Percentiles rank a stretch among this genome's conserved stretches.
phyloP scores from a whole-genome alignment of 1,140 invertebrate genomes.

The Aphelinus atriplicis region DNA sequence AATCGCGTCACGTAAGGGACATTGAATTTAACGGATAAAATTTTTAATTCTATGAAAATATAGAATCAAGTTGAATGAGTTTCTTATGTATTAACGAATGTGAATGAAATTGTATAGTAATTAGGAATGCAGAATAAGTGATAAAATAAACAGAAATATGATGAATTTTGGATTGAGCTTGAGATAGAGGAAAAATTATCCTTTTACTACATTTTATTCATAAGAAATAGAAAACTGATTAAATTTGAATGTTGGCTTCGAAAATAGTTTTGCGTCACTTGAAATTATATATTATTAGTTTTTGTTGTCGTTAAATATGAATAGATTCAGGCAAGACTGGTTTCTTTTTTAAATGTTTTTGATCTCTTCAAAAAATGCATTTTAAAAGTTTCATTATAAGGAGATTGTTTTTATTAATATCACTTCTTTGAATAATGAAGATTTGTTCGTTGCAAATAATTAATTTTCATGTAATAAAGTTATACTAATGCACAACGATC shows the following conservation, averaged over 20 bases:
- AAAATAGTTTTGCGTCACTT: constrained; percentile 24
- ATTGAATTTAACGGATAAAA: background rate
- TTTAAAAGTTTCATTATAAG: background rate
- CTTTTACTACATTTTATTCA: constrained; percentile 48
- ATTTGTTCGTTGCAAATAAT: background rate
- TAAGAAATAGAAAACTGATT: constrained; percentile 29
- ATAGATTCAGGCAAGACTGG: no score
- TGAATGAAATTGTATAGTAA: constrained; percentile 58
- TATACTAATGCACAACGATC: constrained; percentile 24
- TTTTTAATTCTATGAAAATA: constrained; percentile 4
- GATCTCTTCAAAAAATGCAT: no score
- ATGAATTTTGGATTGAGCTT: constrained; percentile 38
- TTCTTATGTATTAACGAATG: constrained; percentile 53
- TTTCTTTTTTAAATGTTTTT: no score
- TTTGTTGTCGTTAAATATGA: no score
- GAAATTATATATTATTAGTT: no score
- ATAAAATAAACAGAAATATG: constrained; percentile 57
- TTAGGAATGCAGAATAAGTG: constrained; percentile 51
- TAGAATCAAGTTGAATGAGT: constrained; percentile 25
- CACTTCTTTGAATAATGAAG: no score
- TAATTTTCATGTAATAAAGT: constrained; percentile 41
- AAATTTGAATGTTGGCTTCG: constrained; percentile 20
- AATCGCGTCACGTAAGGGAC: background rate
- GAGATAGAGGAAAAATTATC: constrained; percentile 44
- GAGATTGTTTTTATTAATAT: constrained; percentile 29